Conservation (phyloP, 1,140 invertebrate genomes). For the Metopolophium dirhodum region DNA sequence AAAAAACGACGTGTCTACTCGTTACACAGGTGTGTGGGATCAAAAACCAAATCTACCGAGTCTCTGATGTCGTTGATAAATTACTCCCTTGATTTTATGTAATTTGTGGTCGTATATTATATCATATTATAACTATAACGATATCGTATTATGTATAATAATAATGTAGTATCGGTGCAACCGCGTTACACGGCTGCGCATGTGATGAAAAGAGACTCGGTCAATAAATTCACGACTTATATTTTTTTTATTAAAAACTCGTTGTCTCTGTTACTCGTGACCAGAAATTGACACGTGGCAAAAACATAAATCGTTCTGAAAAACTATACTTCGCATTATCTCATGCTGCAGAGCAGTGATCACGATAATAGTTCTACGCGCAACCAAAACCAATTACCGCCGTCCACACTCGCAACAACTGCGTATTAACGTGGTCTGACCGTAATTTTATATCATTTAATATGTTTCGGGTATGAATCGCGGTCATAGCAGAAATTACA, state of each 20-base stretch:
- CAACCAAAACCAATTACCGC: neutral
- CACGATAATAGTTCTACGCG: neutral
- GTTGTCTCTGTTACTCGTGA: neutral
- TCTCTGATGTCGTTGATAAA: neutral
- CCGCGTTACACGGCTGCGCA: no score
- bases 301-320: neutral
- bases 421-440: neutral
- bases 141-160: neutral
- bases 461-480: neutral
- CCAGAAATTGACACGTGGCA: neutral
- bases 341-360: neutral
- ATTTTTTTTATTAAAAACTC: neutral
- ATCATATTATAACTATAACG: neutral
- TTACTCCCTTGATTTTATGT: slow-evolving; percentile 4
- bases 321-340: neutral
- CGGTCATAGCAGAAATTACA: neutral
- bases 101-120: neutral
- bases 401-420: neutral
- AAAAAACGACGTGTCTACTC: neutral
- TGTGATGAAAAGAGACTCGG: neutral
- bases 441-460: neutral
- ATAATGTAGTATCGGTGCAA: neutral
- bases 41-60: neutral
- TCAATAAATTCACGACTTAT: neutral
- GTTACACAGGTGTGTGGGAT: slow-evolving; percentile 16